These are phyloP conservation scores for Prunella himalayana DNA, from an alignment of 2,113 vertebrate species.

Conservation along the genomic window DNA sequence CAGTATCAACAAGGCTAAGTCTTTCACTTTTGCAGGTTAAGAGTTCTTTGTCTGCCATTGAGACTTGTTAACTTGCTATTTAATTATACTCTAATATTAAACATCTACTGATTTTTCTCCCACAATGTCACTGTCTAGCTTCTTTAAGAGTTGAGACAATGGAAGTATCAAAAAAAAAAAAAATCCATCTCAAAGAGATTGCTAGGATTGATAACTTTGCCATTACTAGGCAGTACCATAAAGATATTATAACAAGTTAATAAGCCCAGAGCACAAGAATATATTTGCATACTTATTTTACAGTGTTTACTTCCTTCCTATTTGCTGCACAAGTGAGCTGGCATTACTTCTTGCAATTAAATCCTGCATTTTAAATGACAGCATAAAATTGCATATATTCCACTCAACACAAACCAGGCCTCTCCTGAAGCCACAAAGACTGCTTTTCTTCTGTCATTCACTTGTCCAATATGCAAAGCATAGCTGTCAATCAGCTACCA, in stretches of 20 bases:
- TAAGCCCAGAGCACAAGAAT: not conserved
- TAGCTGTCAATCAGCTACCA: not conserved
- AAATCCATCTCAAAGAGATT: not conserved
- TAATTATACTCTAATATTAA: not conserved
- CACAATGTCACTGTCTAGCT: not conserved
- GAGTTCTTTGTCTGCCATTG: not conserved
- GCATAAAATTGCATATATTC: constrained; percentile 21
- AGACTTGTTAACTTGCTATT: not conserved
- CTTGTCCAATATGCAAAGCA: constrained; percentile 15
- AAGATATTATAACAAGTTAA: not conserved
- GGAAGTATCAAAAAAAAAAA: not conserved
- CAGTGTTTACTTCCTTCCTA: not conserved
- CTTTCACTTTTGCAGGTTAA: not conserved
- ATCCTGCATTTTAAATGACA: not conserved
- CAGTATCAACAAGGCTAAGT: not conserved
- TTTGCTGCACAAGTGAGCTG: not conserved
- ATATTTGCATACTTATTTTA: not conserved
- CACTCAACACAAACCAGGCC: not conserved
- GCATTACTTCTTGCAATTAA: constrained; percentile 18
- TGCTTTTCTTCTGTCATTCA: not conserved
- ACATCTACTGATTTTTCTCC: not conserved
- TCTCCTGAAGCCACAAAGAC: not conserved
- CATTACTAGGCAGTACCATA: not conserved
- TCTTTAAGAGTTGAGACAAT: not conserved
- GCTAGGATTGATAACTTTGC: not conserved